These are phyloP conservation scores for Channa striata DNA, from an alignment of 2,797 vertebrate genomes.

Conservation along the genomic window DNA sequence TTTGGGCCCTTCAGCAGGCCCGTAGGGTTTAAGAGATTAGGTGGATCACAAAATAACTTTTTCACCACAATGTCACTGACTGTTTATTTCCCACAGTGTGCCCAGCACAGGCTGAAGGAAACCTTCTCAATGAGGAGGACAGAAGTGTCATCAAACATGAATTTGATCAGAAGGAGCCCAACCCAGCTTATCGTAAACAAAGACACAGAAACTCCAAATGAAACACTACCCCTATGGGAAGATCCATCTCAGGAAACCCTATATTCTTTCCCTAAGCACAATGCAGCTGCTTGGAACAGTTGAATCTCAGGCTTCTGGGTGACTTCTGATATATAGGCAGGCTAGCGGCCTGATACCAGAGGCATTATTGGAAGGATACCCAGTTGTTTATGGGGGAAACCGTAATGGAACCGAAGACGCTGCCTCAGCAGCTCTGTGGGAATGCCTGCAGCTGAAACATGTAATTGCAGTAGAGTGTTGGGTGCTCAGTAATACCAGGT, in stretches of 20 bases:
- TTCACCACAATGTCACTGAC: constrained; percentile 4
- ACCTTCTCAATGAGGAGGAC: background rate
- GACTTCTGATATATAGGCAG: constrained; percentile 60
- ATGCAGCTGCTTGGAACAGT: constrained; percentile 65
- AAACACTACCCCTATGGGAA: constrained; percentile 73
- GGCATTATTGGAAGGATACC: constrained; percentile 1
- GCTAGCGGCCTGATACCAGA: constrained; percentile 17
- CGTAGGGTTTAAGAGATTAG: too few species aligned
- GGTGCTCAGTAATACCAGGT: constrained; percentile 10
- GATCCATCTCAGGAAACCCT: constrained; percentile 50
- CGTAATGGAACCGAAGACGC: constrained; percentile 28
- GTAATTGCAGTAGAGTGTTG: constrained; percentile 26
- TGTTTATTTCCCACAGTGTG: constrained; percentile 3
- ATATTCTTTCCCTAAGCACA: constrained; percentile 54
- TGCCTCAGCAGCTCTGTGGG: constrained; percentile 51
- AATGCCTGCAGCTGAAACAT: constrained; percentile 34
- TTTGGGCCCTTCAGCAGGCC: too few species aligned
- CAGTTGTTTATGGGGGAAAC: constrained; percentile 7
- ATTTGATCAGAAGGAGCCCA: constrained; percentile 22
- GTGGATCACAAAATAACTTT: constrained; percentile 23
- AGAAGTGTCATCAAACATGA: background rate
- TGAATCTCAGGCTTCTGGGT: constrained; percentile 42
- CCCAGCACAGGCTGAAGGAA: constrained; percentile 8
- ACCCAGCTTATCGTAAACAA: constrained; percentile 45
- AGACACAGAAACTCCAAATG: constrained; percentile 39